These are phyloP conservation scores for Acestrorhynchus altus DNA, from an alignment of 2,797 vertebrate species.

Conservation along the genomic window DNA sequence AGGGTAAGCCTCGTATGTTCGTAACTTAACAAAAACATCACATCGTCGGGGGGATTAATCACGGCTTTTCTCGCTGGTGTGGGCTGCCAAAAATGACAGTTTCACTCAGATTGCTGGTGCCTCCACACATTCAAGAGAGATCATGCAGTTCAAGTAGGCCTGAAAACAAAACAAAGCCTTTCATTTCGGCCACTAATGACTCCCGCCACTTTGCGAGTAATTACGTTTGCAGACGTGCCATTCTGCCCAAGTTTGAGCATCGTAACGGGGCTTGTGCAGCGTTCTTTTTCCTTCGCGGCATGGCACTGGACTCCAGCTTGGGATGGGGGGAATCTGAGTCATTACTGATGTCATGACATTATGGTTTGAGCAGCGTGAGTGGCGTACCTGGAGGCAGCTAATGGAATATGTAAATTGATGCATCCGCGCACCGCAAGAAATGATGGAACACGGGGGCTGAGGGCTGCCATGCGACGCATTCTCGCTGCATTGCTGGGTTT, in stretches of 20 bases:
- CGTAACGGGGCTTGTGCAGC: no score
- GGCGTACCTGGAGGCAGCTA: constrained; percentile 38
- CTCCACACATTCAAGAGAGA: constrained; percentile 40
- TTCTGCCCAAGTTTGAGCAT: not conserved
- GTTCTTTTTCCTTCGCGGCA: constrained; percentile 10
- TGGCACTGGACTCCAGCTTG: constrained; percentile 1
- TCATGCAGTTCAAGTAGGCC: not conserved
- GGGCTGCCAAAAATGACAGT: constrained; percentile 58
- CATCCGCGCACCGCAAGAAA: not conserved
- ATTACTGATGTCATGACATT: constrained; percentile 44
- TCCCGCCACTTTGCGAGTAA: not conserved
- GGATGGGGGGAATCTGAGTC: constrained; percentile 33
- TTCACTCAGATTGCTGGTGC: constrained; percentile 49
- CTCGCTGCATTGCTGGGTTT: constrained; percentile 18
- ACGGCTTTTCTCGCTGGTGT: constrained; percentile 45
- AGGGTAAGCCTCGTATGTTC: constrained; percentile 53
- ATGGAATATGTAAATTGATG: constrained; percentile 42
- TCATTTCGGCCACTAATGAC: constrained; percentile 7
- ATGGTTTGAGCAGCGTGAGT: constrained; percentile 14
- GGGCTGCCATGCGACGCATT: constrained; percentile 16
- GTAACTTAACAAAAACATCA: constrained; percentile 57
- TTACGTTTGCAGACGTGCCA: not conserved
- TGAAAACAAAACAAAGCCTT: constrained; percentile 26
- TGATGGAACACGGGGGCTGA: constrained; percentile 16
- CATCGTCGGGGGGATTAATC: constrained; percentile 70